These are phyloP conservation scores for Apostichopus californicus DNA, from an alignment of 35 echinoderm and acorn worm genomes.

Conservation along the genomic window DNA sequence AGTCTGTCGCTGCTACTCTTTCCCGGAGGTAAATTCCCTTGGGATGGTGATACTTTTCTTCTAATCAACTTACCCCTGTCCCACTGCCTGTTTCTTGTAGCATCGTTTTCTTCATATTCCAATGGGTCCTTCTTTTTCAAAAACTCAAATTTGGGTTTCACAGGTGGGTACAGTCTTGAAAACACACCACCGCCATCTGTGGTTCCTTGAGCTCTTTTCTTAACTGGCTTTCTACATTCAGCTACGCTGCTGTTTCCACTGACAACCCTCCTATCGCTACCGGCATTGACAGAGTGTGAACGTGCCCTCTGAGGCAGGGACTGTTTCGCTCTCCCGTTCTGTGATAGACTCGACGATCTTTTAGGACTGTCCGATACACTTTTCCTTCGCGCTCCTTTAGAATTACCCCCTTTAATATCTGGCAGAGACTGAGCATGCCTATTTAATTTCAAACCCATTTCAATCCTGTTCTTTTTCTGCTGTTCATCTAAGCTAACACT, in stretches of 20 bases:
- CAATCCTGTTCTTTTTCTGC: neutral
- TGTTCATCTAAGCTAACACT: constrained; percentile 42
- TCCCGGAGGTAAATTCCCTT: neutral
- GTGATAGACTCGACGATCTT: constrained; percentile 28
- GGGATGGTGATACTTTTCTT: constrained; percentile 52
- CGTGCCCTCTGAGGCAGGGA: constrained; percentile 7
- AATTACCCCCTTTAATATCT: neutral
- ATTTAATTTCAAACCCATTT: neutral
- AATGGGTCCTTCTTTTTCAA: constrained; percentile 60
- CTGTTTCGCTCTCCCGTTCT: constrained; percentile 7
- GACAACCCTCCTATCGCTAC: neutral
- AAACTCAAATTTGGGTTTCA: constrained; percentile 85
- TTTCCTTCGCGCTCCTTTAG: neutral
- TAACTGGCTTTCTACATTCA: neutral
- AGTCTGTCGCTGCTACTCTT: constrained; percentile 18
- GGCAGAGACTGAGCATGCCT: neutral
- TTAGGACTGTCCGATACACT: neutral
- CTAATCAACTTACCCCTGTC: constrained; percentile 52
- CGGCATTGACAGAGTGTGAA: neutral
- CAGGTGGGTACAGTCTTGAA: constrained; percentile 84
- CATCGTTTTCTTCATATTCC: constrained; percentile 46
- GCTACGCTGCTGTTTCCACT: neutral
- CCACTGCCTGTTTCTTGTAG: constrained; percentile 40
- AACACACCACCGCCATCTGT: constrained; percentile 58
- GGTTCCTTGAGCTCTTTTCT: neutral